Evolutionary conservation across 2,888 invertebrate genomes (phyloP), one percentile per base, ranked within the genome.

Genomic region (Xestia c-nigrum): DNA sequence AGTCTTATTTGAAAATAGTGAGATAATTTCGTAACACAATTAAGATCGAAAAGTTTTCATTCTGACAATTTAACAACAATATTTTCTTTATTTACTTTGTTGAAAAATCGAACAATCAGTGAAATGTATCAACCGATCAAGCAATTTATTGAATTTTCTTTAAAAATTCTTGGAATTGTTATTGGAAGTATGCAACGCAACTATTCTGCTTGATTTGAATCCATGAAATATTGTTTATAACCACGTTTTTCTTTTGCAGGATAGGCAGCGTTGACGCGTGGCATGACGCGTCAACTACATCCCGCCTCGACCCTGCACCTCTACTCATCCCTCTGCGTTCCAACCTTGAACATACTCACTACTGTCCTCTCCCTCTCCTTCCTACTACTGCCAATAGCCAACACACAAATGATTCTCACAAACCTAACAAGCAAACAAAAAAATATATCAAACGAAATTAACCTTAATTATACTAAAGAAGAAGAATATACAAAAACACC

Each of bases 261-360:
- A 87, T 90, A 92, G 94, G 93, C 92, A 92, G 93, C 91, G 90
- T 80, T 92, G 87, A 91, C 88, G 94, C 92, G 93, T 95, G 96
- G 96, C 92, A 96, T 96, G 96, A 95, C 94, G 95, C 94, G 92
- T 89, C 90, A 90, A 91, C 91, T 90, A 90, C 92, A 89, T 86
- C 90, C 87, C 89, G 74, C 90, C 84, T 87, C 89, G 75, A 89
- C 93, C 93, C 92, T 89, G 76, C 87, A 93, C 94, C 93, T 93
- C 91, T 92, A 88, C 90, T 94, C 92, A 93, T 87, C 95, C 95
- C 93, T 94, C 89, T 93, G 90, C 91, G 95, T 91, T 87, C 88
- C 92, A 85, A 90, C 90, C 93, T 94, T 93, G 82, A 94, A 91
- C 77, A 89, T 90, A 89, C 83, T 93, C 89, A 78, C 83, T 47